A percentile compares a stretch with the other conserved stretches of the same genome.
phyloP scores from a whole-genome alignment of 2,797 vertebrate genomes.

The Coendou prehensilis region DNA sequence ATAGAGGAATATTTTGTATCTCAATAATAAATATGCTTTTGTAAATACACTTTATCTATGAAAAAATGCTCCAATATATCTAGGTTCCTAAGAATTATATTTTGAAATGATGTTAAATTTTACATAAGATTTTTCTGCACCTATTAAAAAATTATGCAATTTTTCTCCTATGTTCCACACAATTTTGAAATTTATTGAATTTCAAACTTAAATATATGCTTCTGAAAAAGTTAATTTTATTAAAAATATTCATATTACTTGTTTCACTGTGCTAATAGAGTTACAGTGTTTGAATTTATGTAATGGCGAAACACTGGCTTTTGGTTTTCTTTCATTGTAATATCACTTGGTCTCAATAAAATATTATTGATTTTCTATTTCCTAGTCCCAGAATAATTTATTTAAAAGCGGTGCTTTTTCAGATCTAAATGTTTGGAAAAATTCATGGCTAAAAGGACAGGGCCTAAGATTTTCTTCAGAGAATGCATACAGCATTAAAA shows the following conservation, averaged over 20 bases:
- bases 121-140: neutral
- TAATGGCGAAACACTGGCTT: neutral
- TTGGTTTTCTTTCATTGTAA: neutral
- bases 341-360: neutral
- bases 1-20: neutral
- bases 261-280: neutral
- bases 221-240: conserved; percentile 9
- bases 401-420: neutral
- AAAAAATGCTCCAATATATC: neutral
- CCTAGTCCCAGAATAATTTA: neutral
- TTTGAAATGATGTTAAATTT: neutral
- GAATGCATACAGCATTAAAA: neutral
- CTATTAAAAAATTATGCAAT: neutral
- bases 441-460: neutral
- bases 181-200: neutral
- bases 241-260: neutral
- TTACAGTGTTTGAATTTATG: neutral
- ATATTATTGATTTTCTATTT: neutral
- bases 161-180: neutral
- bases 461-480: neutral
- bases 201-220: neutral
- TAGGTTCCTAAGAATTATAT: neutral
- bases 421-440: neutral
- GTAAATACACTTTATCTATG: neutral
- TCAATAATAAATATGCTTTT: neutral